These are phyloP conservation scores for Hecatera dysodea DNA, from an alignment of 2,888 invertebrate genomes.

Conservation along the genomic window DNA sequence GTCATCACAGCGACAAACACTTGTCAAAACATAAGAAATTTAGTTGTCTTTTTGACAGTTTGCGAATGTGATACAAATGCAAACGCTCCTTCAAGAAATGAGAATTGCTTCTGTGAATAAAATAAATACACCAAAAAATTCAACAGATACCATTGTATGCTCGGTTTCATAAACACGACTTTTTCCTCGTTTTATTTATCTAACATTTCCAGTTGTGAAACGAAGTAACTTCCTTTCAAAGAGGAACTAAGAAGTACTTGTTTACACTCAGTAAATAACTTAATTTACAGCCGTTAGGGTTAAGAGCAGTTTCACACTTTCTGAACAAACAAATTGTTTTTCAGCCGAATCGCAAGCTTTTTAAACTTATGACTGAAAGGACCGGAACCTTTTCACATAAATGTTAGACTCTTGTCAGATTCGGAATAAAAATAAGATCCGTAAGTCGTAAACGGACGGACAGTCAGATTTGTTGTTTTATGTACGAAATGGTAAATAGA, in stretches of 20 bases:
- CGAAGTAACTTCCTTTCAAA: slow-evolving; percentile 28
- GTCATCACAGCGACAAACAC: too few relatives aligned
- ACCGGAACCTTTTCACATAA: slow-evolving; percentile 1
- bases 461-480: slow-evolving; percentile 61
- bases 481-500: slow-evolving; percentile 61
- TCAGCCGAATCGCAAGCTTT: slow-evolving; percentile 17
- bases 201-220: slow-evolving; percentile 20
- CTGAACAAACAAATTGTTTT: slow-evolving; percentile 29
- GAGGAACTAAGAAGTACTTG: slow-evolving; percentile 39
- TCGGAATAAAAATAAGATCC: slow-evolving; percentile 45
- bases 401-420: slow-evolving; percentile 24
- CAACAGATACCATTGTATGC: too few relatives aligned
- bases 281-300: slow-evolving; percentile 49
- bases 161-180: too few relatives aligned
- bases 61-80: too few relatives aligned
- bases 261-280: slow-evolving; percentile 48
- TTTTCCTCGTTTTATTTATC: neutral
- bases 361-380: slow-evolving; percentile 15
- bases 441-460: slow-evolving; percentile 59
- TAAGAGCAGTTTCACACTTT: slow-evolving; percentile 34
- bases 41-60: too few relatives aligned
- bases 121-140: too few relatives aligned
- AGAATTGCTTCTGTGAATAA: too few relatives aligned
- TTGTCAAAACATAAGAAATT: too few relatives aligned
- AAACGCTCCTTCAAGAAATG: too few relatives aligned